These are phyloP conservation scores for Struthio camelus DNA, from an alignment of 2,113 vertebrate species.

Conservation along the genomic window DNA sequence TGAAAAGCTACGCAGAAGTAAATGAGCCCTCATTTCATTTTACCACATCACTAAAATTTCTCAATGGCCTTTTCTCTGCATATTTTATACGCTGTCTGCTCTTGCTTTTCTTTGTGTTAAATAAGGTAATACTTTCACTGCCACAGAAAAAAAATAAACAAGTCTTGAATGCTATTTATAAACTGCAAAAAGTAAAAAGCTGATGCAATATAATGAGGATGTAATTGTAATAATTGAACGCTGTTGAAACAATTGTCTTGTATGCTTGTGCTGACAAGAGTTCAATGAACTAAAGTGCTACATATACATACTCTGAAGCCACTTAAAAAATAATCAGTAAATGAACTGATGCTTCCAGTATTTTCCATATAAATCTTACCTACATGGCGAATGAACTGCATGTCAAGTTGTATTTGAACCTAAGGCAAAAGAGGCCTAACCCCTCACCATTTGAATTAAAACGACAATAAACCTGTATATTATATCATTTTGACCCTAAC, in stretches of 20 bases:
- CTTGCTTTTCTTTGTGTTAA: neutral
- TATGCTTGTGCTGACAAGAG: constrained; percentile 32
- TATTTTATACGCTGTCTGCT: neutral
- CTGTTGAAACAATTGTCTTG: constrained; percentile 19
- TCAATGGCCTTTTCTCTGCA: constrained; percentile 24
- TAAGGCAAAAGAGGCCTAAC: neutral
- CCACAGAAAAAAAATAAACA: neutral
- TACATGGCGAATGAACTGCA: neutral
- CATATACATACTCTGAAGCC: constrained; percentile 1
- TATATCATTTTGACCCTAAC: neutral
- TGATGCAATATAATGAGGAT: constrained; percentile 20
- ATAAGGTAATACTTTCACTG: neutral
- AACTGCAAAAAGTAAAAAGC: constrained; percentile 25
- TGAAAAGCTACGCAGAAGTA: constrained; percentile 46
- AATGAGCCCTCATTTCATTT: constrained; percentile 54
- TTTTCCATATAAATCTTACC: neutral
- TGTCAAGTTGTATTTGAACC: neutral
- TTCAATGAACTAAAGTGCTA: constrained; percentile 30
- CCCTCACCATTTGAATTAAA: neutral
- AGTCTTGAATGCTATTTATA: constrained; percentile 6
- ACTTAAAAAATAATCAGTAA: constrained; percentile 19
- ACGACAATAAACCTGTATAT: neutral
- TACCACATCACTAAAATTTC: constrained; percentile 46
- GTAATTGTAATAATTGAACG: constrained; percentile 53
- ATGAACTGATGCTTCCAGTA: neutral